A percentile compares a stretch with the other conserved stretches of the same genome.
phyloP scores from a whole-genome alignment of 2,888 invertebrate genomes.

The Tenodera sinensis region DNA sequence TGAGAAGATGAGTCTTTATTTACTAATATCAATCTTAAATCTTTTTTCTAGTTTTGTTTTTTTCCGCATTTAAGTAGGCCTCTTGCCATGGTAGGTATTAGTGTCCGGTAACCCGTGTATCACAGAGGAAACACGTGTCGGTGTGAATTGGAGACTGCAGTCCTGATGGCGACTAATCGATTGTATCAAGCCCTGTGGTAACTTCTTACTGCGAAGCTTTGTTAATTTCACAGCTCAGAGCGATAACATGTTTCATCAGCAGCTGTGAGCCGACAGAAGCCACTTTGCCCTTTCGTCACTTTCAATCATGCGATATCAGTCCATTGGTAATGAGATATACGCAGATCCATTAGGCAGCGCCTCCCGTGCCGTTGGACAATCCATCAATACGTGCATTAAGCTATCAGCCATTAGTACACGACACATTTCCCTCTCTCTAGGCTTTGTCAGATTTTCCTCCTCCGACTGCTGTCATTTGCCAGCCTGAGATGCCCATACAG shows the following conservation, averaged over 20 bases:
- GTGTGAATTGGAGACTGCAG: too few relatives aligned
- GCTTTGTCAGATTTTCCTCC: background rate
- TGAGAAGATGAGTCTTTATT: too few relatives aligned
- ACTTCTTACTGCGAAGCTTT: background rate
- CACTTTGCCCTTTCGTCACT: background rate
- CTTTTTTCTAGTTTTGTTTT: too few relatives aligned
- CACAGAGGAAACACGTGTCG: too few relatives aligned
- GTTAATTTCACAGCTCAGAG: background rate
- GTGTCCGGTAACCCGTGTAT: too few relatives aligned
- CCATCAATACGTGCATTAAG: background rate
- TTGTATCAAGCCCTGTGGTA: too few relatives aligned
- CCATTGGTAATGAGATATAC: background rate
- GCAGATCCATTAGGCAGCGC: background rate
- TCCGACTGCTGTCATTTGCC: background rate
- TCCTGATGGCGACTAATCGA: too few relatives aligned
- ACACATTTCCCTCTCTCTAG: background rate
- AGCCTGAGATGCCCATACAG: background rate
- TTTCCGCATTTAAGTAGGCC: too few relatives aligned
- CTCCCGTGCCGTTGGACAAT: background rate
- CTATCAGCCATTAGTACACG: background rate
- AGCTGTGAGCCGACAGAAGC: background rate
- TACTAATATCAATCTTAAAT: too few relatives aligned
- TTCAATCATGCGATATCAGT: background rate
- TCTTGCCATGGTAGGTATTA: too few relatives aligned
- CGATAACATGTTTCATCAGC: background rate